Evolutionary conservation across 2,113 vertebrate species (phyloP).

Genomic region (Forbesichthys agassizii): DNA sequence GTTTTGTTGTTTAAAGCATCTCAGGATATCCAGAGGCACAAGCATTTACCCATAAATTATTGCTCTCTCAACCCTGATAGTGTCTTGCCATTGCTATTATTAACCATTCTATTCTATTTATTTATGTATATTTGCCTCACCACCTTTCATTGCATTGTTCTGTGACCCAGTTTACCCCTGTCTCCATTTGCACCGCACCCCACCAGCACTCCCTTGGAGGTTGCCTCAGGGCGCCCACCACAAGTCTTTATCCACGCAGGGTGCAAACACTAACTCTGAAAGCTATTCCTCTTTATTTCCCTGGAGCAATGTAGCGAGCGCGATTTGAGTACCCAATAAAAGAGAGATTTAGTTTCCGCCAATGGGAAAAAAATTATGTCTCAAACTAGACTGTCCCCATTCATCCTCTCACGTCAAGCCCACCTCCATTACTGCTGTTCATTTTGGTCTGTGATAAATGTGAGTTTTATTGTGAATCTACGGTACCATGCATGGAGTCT

Average conservation of each 20-base stretch:
- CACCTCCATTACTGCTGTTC: slow-evolving; percentile 13
- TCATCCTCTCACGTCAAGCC: slow-evolving; percentile 22
- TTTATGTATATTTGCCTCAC: not conserved
- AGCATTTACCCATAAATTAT: too few species aligned
- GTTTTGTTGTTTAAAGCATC: too few species aligned
- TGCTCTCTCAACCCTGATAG: too few species aligned
- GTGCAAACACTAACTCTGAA: slow-evolving; percentile 49
- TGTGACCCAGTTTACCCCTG: slow-evolving; percentile 57
- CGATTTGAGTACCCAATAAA: slow-evolving; percentile 43
- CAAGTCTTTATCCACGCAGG: slow-evolving; percentile 38
- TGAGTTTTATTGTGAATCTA: slow-evolving; percentile 34
- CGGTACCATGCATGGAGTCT: slow-evolving; percentile 17
- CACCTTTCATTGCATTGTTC: slow-evolving; percentile 43
- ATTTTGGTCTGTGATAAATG: slow-evolving; percentile 17
- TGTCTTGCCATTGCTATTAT: not conserved
- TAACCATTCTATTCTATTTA: not conserved
- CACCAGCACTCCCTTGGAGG: too few species aligned
- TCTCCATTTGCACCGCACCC: not conserved
- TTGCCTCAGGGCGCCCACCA: too few species aligned
- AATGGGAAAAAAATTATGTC: slow-evolving; percentile 33
- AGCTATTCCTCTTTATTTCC: slow-evolving; percentile 71
- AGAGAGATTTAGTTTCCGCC: slow-evolving; percentile 50
- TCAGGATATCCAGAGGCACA: too few species aligned
- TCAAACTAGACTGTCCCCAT: slow-evolving; percentile 36
- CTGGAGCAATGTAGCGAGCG: slow-evolving; percentile 28